These are phyloP conservation scores for Beroe ovata DNA, from an alignment of 37 sponge, comb jelly and placozoan species.

Conservation along the genomic window DNA sequence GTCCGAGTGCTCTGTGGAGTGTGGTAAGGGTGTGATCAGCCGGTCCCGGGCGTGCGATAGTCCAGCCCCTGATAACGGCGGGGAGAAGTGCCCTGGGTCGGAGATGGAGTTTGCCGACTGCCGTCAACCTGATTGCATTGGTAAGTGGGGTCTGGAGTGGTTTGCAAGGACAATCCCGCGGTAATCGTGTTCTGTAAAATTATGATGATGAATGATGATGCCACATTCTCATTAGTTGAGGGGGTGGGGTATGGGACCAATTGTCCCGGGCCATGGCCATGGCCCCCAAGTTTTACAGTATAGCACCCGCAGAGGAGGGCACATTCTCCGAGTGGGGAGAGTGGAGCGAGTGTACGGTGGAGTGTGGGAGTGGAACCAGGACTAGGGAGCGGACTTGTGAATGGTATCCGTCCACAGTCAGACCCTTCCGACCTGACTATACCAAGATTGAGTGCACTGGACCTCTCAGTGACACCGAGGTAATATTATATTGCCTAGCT, in stretches of 20 bases:
- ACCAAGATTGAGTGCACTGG: not conserved
- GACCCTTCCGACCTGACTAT: not conserved
- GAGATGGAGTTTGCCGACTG: conserved; percentile 37
- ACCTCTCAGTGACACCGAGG: not conserved
- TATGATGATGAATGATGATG: too few species aligned
- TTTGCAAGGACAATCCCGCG: too few species aligned
- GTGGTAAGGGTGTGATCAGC: not conserved
- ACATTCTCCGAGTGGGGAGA: conserved; percentile 4
- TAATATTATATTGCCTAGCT: too few species aligned
- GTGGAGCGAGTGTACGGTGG: conserved; percentile 19
- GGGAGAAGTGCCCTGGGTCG: not conserved
- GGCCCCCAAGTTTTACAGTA: too few species aligned
- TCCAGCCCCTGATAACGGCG: conserved; percentile 31
- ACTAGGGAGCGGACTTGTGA: not conserved
- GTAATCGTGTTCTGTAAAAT: too few species aligned
- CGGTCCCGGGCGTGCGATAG: not conserved
- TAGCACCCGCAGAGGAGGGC: conserved; percentile 49
- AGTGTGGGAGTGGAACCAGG: conserved; percentile 35
- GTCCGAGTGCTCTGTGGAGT: conserved; percentile 7
- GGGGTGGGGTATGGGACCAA: too few species aligned
- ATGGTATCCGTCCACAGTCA: not conserved
- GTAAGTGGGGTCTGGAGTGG: conserved; percentile 19
- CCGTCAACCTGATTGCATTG: not conserved
- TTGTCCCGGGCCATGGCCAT: too few species aligned
- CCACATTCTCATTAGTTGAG: too few species aligned